Conservation (phyloP, 2,888 invertebrate species). For the Parnassius mnemosyne region DNA sequence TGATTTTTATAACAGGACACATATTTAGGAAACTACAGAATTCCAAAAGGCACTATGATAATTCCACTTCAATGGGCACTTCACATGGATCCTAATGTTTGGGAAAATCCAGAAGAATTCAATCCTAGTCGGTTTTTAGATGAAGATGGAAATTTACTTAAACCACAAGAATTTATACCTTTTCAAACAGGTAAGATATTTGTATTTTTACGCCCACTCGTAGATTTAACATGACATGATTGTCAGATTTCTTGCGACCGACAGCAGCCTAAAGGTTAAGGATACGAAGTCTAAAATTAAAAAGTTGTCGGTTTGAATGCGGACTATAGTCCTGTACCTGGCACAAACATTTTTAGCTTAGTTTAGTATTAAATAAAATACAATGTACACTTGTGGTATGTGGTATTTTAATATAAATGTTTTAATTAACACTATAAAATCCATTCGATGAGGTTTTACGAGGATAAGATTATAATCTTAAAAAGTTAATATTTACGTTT, state of each 20-base stretch:
- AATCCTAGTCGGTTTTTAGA: slow-evolving; percentile 85
- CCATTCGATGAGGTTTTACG: too few relatives aligned
- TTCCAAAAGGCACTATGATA: slow-evolving; percentile 87
- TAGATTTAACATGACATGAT: too few relatives aligned
- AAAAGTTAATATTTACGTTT: not conserved
- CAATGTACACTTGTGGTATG: too few relatives aligned
- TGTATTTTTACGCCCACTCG: not conserved
- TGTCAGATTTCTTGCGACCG: too few relatives aligned
- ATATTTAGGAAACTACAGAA: slow-evolving; percentile 79
- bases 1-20: slow-evolving; percentile 66
- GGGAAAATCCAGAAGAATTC: slow-evolving; percentile 85
- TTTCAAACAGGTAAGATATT: slow-evolving; percentile 86
- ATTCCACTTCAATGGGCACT: slow-evolving; percentile 91
- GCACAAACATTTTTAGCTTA: too few relatives aligned
- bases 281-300: too few relatives aligned
- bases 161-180: slow-evolving; percentile 87
- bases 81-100: slow-evolving; percentile 85
- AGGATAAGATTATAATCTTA: not conserved
- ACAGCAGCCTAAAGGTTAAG: too few relatives aligned
- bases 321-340: too few relatives aligned
- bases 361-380: too few relatives aligned
- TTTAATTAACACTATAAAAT: too few relatives aligned
- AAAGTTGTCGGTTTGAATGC: too few relatives aligned
- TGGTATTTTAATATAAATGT: too few relatives aligned
- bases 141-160: slow-evolving; percentile 81